Evolutionary conservation across 1,140 invertebrate genomes (phyloP).

Genomic region (Diabrotica undecimpunctata): DNA sequence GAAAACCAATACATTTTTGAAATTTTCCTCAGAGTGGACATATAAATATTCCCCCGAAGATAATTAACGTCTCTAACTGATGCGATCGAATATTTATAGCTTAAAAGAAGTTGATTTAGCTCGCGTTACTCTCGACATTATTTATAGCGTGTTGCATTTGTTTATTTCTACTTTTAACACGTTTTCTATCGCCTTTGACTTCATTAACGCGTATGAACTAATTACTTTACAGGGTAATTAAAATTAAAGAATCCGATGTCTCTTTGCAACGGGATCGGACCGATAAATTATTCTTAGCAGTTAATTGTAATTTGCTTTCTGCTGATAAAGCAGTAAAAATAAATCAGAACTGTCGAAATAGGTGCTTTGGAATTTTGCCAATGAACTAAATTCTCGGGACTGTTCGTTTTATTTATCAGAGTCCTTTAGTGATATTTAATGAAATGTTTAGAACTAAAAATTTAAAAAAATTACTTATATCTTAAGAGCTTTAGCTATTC

Average conservation of each 20-base stretch:
- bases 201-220: slow-evolving; percentile 9
- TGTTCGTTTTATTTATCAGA: no score
- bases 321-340: no score
- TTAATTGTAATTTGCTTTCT: no score
- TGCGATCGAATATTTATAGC: slow-evolving; percentile 18
- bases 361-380: no score
- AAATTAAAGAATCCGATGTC: slow-evolving; percentile 6
- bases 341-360: no score
- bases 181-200: slow-evolving; percentile 13
- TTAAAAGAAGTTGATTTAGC: slow-evolving; percentile 8
- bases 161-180: slow-evolving; percentile 14
- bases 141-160: slow-evolving; percentile 12
- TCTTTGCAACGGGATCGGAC: no score
- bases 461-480: no score
- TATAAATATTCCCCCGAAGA: slow-evolving; percentile 2
- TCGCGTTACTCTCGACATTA: slow-evolving; percentile 5
- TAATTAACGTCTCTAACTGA: slow-evolving; percentile 17
- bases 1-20: background rate
- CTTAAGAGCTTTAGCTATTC: no score
- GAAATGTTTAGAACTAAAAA: no score
- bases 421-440: no score
- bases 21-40: background rate
- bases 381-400: no score
- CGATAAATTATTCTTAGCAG: no score
- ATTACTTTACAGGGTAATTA: slow-evolving; percentile 12